Conservation (phyloP, 2,113 vertebrate species). For the Pan troglodytes region NHGRI_mPanTro3-v2.1_pri NC_072401.2:17751001-17751500, state of each 20-base stretch:
- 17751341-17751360: not conserved
- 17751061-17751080: not conserved
- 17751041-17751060: not conserved
- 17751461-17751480: not conserved
- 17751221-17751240: not conserved
- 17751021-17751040: not conserved
- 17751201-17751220: not conserved
- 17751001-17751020: not conserved
- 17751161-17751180: not conserved
- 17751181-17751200: not conserved
- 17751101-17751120: not conserved
- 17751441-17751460: not conserved
- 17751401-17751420: not conserved
- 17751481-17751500: not conserved
- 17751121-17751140: not conserved
- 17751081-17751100: not conserved
- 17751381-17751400: not conserved
- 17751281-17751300: not conserved
- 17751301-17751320: not conserved
- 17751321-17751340: not conserved
- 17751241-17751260: not conserved
- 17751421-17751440: not conserved
- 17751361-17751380: not conserved
- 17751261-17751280: not conserved
- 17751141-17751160: not conserved